Percentiles rank a stretch among this genome's conserved stretches.
Evolutionary conservation across 1,140 invertebrate genomes (phyloP).

Genomic region (Chionoecetes opilio): DNA sequence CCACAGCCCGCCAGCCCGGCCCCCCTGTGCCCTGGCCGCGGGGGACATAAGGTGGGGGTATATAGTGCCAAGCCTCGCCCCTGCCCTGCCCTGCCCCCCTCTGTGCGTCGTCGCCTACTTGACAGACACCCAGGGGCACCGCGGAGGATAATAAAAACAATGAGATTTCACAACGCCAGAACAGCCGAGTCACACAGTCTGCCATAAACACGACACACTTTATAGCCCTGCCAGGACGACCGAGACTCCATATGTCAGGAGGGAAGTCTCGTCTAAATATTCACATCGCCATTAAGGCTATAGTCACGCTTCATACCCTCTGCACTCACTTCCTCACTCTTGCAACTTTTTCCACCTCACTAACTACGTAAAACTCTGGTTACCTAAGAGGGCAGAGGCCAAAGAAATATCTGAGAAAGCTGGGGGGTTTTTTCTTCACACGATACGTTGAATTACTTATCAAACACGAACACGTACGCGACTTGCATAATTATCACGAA

Average conservation of each 20-base stretch:
- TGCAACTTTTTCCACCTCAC: neutral
- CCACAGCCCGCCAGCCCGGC: conserved; percentile 13
- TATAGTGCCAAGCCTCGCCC: neutral
- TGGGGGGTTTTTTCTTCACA: too few relatives aligned
- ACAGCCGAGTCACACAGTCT: neutral
- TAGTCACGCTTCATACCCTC: neutral
- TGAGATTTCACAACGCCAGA: neutral
- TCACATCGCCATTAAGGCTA: conserved; percentile 38
- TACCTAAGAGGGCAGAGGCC: too few relatives aligned
- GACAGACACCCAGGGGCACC: neutral
- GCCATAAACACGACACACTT: conserved; percentile 19
- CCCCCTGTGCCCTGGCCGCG: conserved; percentile 18
- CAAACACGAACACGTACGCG: too few relatives aligned
- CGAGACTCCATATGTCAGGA: neutral
- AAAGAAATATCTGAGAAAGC: too few relatives aligned
- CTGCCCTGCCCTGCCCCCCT: neutral
- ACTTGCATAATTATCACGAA: too few relatives aligned
- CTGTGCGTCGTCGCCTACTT: neutral
- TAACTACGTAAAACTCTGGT: too few relatives aligned
- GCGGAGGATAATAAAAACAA: conserved; percentile 29
- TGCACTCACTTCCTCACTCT: neutral
- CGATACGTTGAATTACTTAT: too few relatives aligned
- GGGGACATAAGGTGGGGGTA: conserved; percentile 15
- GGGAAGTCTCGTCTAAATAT: conserved; percentile 40
- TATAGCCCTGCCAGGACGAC: neutral